Percentiles rank a stretch among this genome's conserved stretches.
Evolutionary conservation across 2,888 invertebrate species (phyloP).

Genomic region (Ferrisia virgata): DNA sequence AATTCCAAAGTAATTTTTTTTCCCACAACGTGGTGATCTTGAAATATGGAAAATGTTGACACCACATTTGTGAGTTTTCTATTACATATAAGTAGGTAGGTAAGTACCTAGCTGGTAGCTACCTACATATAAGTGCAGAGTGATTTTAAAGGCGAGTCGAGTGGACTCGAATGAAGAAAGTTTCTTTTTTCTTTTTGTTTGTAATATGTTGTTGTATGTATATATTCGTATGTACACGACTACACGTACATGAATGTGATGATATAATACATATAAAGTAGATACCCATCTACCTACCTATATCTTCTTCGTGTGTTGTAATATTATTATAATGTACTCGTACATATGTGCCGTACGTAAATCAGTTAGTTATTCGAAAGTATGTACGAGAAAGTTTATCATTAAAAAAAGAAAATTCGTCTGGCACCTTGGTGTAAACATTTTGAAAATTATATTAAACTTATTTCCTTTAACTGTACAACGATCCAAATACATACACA

Average conservation of each 20-base stretch:
- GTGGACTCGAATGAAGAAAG: not conserved
- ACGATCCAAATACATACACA: slow-evolving; percentile 1
- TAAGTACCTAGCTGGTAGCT: not conserved
- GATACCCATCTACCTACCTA: no score
- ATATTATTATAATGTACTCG: not conserved
- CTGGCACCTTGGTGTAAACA: slow-evolving; percentile 19
- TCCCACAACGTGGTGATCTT: not conserved
- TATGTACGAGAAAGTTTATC: slow-evolving; percentile 15
- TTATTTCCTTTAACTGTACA: slow-evolving; percentile 6
- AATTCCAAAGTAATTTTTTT: not conserved
- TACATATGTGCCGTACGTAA: not conserved
- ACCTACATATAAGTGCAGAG: not conserved
- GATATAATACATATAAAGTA: no score
- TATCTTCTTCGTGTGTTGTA: no score
- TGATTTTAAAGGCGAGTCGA: not conserved
- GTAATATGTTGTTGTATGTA: no score
- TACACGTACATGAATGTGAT: no score
- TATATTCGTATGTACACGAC: no score
- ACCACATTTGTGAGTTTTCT: no score
- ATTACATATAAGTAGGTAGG: no score
- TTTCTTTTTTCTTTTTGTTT: not conserved
- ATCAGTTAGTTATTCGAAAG: not conserved
- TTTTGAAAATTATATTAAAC: slow-evolving; percentile 29
- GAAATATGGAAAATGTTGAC: slow-evolving; percentile 10
- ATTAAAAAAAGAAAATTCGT: not conserved